Conservation (phyloP, 1,140 invertebrate species). For the Pseudomyrmex flavicornis region DNA sequence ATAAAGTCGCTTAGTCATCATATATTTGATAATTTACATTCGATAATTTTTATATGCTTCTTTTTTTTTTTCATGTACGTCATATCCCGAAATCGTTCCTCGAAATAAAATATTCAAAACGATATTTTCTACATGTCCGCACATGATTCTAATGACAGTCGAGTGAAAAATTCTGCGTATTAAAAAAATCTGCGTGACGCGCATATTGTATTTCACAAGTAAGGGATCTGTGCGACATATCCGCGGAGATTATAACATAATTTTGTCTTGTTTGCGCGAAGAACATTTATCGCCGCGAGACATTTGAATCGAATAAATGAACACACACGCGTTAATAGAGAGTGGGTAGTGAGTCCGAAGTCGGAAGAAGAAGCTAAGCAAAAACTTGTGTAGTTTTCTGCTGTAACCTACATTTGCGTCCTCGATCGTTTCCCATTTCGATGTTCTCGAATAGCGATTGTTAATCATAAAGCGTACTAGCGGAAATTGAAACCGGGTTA, state of each 20-base stretch:
- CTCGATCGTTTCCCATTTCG: conserved; percentile 23
- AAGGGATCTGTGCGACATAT: too few species aligned
- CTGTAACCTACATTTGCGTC: conserved; percentile 49
- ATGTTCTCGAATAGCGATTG: conserved; percentile 28
- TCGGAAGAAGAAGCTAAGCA: conserved; percentile 10
- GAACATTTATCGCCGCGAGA: background rate
- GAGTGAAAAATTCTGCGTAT: too few species aligned
- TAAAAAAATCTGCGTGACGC: too few species aligned
- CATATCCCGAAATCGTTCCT: too few species aligned
- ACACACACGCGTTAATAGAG: background rate
- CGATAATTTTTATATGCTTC: too few species aligned
- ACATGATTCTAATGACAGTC: too few species aligned
- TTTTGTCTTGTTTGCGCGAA: background rate
- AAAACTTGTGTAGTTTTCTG: conserved; percentile 46
- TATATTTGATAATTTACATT: background rate
- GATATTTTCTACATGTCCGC: too few species aligned
- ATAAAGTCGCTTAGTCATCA: background rate
- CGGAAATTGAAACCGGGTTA: conserved; percentile 53
- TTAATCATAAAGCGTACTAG: conserved; percentile 23
- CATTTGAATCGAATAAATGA: background rate
- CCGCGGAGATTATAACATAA: background rate
- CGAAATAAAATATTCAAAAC: too few species aligned
- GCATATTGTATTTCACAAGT: too few species aligned
- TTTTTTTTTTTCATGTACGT: too few species aligned
- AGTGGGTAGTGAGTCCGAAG: too few species aligned